Base-by-base conservation (phyloP, 2,797 vertebrate species). In the Cottoperca gobio region DNA sequence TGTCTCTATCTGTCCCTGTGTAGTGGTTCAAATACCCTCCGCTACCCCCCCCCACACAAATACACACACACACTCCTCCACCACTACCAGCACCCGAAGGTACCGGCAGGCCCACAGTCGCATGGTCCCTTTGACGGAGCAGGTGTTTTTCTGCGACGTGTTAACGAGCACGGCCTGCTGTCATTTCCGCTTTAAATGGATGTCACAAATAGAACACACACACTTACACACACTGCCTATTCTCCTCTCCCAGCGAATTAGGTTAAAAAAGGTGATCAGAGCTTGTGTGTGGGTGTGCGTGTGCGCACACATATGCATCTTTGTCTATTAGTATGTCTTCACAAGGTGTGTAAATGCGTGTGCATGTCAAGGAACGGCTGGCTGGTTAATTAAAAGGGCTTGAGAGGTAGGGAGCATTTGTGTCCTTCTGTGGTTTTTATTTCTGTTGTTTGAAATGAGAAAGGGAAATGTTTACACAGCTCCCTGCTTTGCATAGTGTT, bases 81-180 rank as follows among this genome's bases (percentile, higher is more conserved):
- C 83, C 84, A 87, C 86, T 91, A 96, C 94, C 95, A 95, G 95
- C 87, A 95, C 95, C 88, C 86, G 89, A 88, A 93, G 94, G 96
- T 94, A 94, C 94, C 78, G 79, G 76, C 86, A 75, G 94, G 96
- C 95, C 94, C 92, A 92, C 69, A 82, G 95, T 96, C 93, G 87
- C 93, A 93, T 82, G 92, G 84, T 90, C 89, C 88, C 86, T 80
- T 90, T 95, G 94, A 97, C 95, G 95, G 94, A 96, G 95, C 95
- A 96, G 95, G 95, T 95, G 95, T 95, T 96, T 96, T 94, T 94
- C 92, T 87, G 94, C 92, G 77, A 95, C 83, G 94, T 96, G 95
- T 94, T 96, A 96, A 96, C 95, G 94, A 96, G 94, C 93, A 86
- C 89, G 93, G 94, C 94, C 95, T 95, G 94, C 94, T 95, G 95